Percentiles rank a stretch among this genome's conserved stretches.
phyloP scores from a whole-genome alignment of 2,888 invertebrate genomes.

The Drosophila fungiperda region DNA sequence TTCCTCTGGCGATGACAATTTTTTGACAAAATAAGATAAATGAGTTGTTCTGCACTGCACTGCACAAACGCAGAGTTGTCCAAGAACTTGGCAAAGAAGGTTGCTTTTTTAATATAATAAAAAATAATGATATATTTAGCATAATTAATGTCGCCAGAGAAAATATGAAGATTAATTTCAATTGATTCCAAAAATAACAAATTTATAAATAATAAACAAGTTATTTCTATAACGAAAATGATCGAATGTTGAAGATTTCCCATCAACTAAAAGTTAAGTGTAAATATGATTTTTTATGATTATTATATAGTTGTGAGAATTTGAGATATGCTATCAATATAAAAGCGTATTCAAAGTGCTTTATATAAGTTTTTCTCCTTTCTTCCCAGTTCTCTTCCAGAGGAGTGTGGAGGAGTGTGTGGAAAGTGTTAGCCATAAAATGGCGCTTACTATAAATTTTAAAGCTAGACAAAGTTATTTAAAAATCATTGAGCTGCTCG shows the following conservation, averaged over 20 bases:
- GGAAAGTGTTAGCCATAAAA: conserved; percentile 57
- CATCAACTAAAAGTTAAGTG: no score
- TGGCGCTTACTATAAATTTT: conserved; percentile 71
- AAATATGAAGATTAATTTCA: background rate
- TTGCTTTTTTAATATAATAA: background rate
- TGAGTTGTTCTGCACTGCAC: conserved; percentile 60
- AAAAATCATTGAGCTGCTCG: conserved; percentile 63
- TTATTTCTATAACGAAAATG: background rate
- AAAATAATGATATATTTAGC: background rate
- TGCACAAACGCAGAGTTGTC: conserved; percentile 6
- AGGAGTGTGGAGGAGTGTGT: background rate
- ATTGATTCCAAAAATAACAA: background rate
- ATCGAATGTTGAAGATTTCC: no score
- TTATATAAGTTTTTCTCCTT: background rate
- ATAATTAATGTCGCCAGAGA: background rate
- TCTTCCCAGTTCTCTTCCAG: background rate
- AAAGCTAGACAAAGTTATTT: conserved; percentile 66
- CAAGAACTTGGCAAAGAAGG: background rate
- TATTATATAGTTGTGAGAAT: background rate
- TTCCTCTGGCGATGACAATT: conserved; percentile 69
- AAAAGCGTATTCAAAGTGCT: conserved; percentile 6
- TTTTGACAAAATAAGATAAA: conserved; percentile 84
- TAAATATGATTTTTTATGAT: no score
- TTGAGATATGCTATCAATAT: background rate
- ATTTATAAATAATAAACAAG: background rate